Evolutionary conservation across 1,140 invertebrate species (phyloP).

Genomic region (Telenomus remus): DNA sequence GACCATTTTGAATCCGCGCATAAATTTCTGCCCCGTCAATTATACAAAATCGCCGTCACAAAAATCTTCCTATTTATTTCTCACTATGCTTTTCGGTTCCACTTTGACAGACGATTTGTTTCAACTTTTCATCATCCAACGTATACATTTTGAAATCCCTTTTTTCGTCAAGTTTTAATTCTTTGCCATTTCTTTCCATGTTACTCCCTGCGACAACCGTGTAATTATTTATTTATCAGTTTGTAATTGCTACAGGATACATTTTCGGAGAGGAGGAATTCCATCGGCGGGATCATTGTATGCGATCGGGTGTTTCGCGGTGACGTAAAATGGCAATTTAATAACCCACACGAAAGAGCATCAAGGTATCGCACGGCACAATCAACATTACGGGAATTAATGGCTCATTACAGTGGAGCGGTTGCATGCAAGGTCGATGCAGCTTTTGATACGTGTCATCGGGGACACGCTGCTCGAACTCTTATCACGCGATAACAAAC

Average conservation of each 20-base stretch:
- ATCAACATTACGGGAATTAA: constrained; percentile 54
- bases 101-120: no score
- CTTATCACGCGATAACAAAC: constrained; percentile 21
- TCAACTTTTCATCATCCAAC: no score
- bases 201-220: no score
- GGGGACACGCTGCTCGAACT: constrained; percentile 15
- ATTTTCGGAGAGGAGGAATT: neutral
- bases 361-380: constrained; percentile 33
- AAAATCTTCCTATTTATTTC: no score
- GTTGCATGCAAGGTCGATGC: constrained; percentile 61
- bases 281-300: neutral
- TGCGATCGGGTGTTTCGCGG: constrained; percentile 22
- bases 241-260: no score
- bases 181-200: no score
- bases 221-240: no score
- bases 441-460: constrained; percentile 51
- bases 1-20: constrained; percentile 24
- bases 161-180: no score
- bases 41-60: neutral
- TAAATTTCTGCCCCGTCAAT: constrained; percentile 24
- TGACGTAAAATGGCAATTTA: constrained; percentile 29
- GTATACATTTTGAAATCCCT: no score
- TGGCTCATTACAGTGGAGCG: constrained; percentile 62
- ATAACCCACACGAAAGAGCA: constrained; percentile 17
- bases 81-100: no score